Conservation (phyloP, 2,888 invertebrate species). For the Sturmia bella region DNA sequence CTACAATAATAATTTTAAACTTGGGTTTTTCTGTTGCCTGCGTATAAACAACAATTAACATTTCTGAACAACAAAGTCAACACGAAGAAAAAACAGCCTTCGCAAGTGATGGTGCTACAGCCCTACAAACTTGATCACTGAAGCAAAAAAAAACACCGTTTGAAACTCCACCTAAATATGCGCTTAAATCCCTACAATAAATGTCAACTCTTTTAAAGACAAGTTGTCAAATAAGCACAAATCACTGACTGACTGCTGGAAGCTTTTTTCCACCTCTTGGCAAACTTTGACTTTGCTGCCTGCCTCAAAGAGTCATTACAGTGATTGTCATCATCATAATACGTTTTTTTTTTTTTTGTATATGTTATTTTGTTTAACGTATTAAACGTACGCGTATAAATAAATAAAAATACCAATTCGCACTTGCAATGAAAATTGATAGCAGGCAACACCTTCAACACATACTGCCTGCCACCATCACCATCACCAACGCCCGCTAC, state of each 20-base stretch:
- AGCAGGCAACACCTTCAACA: slow-evolving; percentile 68
- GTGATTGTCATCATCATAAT: slow-evolving; percentile 53
- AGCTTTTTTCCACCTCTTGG: too few species aligned
- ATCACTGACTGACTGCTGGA: slow-evolving; percentile 43
- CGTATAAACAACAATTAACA: slow-evolving; percentile 62
- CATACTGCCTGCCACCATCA: background rate
- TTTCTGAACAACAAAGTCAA: slow-evolving; percentile 41
- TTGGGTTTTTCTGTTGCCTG: slow-evolving; percentile 3
- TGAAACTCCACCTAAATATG: slow-evolving; percentile 69
- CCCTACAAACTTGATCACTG: slow-evolving; percentile 15
- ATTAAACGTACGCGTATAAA: slow-evolving; percentile 20
- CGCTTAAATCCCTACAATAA: slow-evolving; percentile 70
- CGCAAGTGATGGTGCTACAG: too few species aligned
- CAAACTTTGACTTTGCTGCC: slow-evolving; percentile 12
- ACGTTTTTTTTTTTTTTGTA: background rate
- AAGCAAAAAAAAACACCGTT: slow-evolving; percentile 32
- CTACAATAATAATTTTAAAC: slow-evolving; percentile 39
- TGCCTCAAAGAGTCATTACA: slow-evolving; percentile 41
- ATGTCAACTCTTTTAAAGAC: slow-evolving; percentile 69
- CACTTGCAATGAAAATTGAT: slow-evolving; percentile 70
- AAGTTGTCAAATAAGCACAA: slow-evolving; percentile 70
- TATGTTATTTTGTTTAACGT: slow-evolving; percentile 30
- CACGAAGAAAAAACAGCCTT: slow-evolving; percentile 35
- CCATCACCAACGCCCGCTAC: background rate
- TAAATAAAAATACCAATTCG: slow-evolving; percentile 72